These are phyloP conservation scores for Monomorium pharaonis DNA, from an alignment of 1,140 invertebrate species.

Conservation along the genomic window DNA sequence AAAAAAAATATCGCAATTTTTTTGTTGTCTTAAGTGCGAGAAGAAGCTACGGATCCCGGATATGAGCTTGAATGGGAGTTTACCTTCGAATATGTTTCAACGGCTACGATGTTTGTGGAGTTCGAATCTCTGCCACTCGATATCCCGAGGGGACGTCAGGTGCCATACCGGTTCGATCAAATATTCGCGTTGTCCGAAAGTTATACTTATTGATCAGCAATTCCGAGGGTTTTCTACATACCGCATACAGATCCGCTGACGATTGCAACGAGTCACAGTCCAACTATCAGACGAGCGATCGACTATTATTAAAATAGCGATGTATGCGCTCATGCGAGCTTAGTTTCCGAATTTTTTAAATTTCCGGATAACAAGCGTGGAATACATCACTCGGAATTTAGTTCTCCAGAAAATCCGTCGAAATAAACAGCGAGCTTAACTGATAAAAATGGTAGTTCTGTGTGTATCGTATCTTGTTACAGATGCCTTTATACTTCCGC, in stretches of 20 bases:
- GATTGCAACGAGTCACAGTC: not conserved
- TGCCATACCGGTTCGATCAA: conserved; percentile 22
- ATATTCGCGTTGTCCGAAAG: conserved; percentile 43
- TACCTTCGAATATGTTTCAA: conserved; percentile 31
- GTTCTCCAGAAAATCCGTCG: not conserved
- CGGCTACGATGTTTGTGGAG: conserved; percentile 19
- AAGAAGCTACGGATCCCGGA: not conserved
- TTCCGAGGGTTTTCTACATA: not conserved
- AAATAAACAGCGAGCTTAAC: not conserved
- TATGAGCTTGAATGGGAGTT: not conserved
- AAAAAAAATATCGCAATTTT: not conserved
- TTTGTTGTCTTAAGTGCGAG: not conserved
- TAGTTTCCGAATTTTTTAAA: not conserved
- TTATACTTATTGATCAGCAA: conserved; percentile 38
- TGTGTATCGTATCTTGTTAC: not conserved
- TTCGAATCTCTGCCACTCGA: conserved; percentile 9
- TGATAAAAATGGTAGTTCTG: not conserved
- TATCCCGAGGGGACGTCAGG: not conserved
- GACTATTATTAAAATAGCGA: conserved; percentile 11
- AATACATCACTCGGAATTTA: not conserved
- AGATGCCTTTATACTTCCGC: not conserved
- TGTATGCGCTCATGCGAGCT: not conserved
- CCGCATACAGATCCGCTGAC: not conserved
- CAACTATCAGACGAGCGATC: not conserved
- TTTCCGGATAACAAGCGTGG: not conserved